Evolutionary conservation across 2,113 vertebrate genomes (phyloP).

Genomic region (Actenoides hombroni): DNA sequence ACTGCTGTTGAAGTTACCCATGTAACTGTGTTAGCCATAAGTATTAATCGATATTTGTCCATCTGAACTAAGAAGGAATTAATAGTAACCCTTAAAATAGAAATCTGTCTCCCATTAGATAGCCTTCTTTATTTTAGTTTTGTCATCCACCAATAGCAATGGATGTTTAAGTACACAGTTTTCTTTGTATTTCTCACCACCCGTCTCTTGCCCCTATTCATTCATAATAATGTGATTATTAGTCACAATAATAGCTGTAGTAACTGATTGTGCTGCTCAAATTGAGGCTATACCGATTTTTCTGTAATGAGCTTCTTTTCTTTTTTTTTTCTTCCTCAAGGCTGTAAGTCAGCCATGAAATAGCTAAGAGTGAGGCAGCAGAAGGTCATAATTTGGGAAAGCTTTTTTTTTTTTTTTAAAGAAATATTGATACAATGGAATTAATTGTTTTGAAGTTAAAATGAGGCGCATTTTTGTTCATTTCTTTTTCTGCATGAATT

Average conservation of each 20-base stretch:
- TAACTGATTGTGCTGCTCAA: not conserved
- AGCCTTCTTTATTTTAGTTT: not conserved
- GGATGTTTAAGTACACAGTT: not conserved
- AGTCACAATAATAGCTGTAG: not conserved
- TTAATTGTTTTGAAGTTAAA: constrained; percentile 4
- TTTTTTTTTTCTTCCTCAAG: not conserved
- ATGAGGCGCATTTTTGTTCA: not conserved
- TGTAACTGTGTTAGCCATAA: not conserved
- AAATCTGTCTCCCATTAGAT: not conserved
- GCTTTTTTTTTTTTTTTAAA: constrained; percentile 30
- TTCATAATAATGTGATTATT: not conserved
- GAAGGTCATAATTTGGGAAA: constrained; percentile 14
- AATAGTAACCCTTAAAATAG: not conserved
- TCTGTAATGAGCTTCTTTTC: not conserved
- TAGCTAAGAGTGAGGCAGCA: not conserved
- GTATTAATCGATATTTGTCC: not conserved
- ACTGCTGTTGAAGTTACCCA: not conserved
- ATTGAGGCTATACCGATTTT: not conserved
- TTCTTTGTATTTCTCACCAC: not conserved
- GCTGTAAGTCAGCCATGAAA: constrained; percentile 11
- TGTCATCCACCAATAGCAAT: not conserved
- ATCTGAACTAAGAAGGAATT: not conserved
- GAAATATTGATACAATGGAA: constrained; percentile 5
- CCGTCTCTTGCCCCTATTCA: not conserved
- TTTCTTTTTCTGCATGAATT: not conserved